A percentile compares a stretch with the other conserved stretches of the same genome.
phyloP scores from a whole-genome alignment of 2,797 vertebrate species.

The Channallabes apus region DNA sequence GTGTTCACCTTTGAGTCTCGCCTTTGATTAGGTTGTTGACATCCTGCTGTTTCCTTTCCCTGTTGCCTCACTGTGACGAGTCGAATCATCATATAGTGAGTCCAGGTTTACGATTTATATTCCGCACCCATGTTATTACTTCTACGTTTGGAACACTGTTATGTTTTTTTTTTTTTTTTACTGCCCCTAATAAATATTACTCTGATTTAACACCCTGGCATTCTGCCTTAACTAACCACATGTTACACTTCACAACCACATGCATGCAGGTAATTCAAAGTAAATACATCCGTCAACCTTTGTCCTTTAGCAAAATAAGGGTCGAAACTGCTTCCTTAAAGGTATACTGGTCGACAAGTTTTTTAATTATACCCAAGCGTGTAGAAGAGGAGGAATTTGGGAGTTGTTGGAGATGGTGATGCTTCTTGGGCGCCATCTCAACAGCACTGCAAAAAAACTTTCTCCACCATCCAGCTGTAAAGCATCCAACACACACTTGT shows the following conservation, averaged over 20 bases:
- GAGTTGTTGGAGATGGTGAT: neutral
- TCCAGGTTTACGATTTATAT: neutral
- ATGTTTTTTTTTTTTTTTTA: neutral
- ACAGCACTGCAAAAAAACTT: neutral
- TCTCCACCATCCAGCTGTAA: neutral
- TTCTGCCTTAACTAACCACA: neutral
- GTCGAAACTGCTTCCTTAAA: neutral
- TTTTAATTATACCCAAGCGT: neutral
- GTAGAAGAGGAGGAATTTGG: neutral
- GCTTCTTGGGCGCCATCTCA: neutral
- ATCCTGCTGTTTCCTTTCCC: neutral
- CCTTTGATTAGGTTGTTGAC: neutral
- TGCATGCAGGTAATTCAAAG: neutral
- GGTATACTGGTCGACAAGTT: neutral
- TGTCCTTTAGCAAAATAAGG: neutral
- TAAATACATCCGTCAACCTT: neutral
- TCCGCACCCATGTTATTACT: neutral
- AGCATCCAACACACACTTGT: neutral
- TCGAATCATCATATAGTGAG: neutral
- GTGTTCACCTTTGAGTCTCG: neutral
- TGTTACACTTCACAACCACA: neutral
- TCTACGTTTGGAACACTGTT: too few species aligned
- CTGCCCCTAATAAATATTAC: neutral
- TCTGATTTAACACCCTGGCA: neutral
- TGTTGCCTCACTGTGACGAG: too few species aligned